These are phyloP conservation scores for Pseudorasbora parva DNA, from an alignment of 2,113 vertebrate species.

Conservation along the genomic window DNA sequence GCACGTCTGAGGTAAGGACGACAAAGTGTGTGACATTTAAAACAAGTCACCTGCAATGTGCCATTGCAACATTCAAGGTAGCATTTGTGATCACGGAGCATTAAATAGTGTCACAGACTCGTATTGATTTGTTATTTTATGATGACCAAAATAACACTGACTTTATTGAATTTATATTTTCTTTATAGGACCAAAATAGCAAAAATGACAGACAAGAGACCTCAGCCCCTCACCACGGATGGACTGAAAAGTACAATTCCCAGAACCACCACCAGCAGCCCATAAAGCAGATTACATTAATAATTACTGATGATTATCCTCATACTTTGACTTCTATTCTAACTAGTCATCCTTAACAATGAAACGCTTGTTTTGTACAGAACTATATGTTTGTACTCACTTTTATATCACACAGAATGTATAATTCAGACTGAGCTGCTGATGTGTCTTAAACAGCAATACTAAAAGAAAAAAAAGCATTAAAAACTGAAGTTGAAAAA, in stretches of 20 bases:
- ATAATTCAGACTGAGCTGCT: neutral
- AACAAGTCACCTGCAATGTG: conserved; percentile 1
- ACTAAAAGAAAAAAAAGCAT: neutral
- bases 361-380: neutral
- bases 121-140: neutral
- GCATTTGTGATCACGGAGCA: neutral
- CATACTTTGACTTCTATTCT: neutral
- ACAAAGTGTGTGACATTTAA: conserved; percentile 8
- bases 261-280: neutral
- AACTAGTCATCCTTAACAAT: neutral
- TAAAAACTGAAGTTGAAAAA: neutral
- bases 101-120: neutral
- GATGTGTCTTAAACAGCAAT: neutral
- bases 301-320: neutral
- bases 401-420: neutral
- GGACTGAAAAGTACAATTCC: neutral
- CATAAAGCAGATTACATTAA: conserved; percentile 1
- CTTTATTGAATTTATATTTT: neutral
- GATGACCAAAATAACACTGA: neutral
- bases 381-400: neutral
- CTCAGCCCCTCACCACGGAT: neutral
- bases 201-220: conserved; percentile 49
- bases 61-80: neutral
- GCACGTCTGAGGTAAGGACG: conserved; percentile 67
- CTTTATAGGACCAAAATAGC: conserved; percentile 63